Evolutionary conservation across 2,113 vertebrate species (phyloP), one percentile per base, ranked within the genome.

Genomic region (Pluvialis apricaria): DNA sequence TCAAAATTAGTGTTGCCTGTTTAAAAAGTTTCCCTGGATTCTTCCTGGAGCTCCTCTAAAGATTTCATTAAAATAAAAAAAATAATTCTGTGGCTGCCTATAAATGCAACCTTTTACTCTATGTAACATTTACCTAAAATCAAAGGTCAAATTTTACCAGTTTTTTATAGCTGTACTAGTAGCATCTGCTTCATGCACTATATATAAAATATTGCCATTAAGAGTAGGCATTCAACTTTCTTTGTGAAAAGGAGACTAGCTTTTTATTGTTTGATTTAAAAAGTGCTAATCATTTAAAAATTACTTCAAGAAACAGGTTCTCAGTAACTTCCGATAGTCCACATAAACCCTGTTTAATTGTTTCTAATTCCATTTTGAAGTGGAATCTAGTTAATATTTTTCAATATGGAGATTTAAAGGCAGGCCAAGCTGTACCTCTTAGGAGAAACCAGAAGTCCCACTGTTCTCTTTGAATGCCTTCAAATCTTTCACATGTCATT

Each of bases 1-100:
- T 96, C 78, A 96, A 93, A 97, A 98, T 97, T 88, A 97, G 83
- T 77, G 54, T 90, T 94, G 40, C 60, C 73, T 95, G 76, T 93
- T 97, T 90, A 40, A 94, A 96, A 96, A 95, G 24, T 65, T 79
- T 69, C 51, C 86, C 29, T 52, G 52, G 65, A 73, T 82, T 86
- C 26, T 86, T 31, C 66, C 70, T 65, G 60, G 79, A 92, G 58
- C 34, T 69, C 78, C 79, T 47, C 45, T 92, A 93, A 82, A 86
- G 34, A 88, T 94, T 83, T 90, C 14, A 40, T 92, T 62, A 40
- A 88, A 93, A 91, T 15, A 38, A 57, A 45, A 89, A 15, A 61
- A 65, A 51, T 69, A 62, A 51, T 25, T 73, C 38, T 38, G 12
- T 5, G 13, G 13, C 78, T 91, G 81, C 40, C 52, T 94, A 76